phyloP scores from a whole-genome alignment of 2,113 vertebrate species.

The Pelusios castaneus region DNA sequence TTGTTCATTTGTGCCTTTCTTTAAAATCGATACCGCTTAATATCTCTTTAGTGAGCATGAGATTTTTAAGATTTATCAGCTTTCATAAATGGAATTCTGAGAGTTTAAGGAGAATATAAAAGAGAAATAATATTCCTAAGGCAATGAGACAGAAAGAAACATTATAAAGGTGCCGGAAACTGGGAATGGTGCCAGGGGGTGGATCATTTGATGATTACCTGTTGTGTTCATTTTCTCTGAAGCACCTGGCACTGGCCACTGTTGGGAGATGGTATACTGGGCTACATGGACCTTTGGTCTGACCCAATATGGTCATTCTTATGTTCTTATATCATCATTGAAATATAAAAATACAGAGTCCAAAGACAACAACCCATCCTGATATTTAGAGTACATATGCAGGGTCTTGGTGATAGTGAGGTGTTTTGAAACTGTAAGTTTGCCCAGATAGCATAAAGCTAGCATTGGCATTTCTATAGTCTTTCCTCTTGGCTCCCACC shows the following conservation, averaged over 20 bases:
- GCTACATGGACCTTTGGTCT: no score
- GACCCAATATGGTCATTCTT: no score
- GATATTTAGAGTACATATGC: background rate
- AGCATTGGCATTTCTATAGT: no score
- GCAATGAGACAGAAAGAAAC: background rate
- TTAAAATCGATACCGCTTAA: background rate
- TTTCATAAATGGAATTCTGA: background rate
- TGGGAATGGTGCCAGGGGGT: no score
- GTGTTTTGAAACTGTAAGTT: background rate
- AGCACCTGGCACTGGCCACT: no score
- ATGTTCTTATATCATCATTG: background rate
- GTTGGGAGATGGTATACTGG: no score
- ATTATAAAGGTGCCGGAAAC: background rate
- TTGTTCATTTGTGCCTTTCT: background rate
- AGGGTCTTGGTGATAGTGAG: background rate
- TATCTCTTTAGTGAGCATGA: background rate
- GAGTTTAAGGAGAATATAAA: background rate
- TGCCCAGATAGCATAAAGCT: no score
- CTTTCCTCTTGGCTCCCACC: slow-evolving; percentile 33
- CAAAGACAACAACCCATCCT: background rate
- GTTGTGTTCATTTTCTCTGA: no score
- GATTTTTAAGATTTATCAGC: background rate
- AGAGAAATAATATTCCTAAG: background rate
- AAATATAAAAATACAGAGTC: background rate
- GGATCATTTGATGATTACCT: no score